These are phyloP conservation scores for Leucozona laternaria DNA, from an alignment of 2,888 invertebrate genomes.

Conservation along the genomic window DNA sequence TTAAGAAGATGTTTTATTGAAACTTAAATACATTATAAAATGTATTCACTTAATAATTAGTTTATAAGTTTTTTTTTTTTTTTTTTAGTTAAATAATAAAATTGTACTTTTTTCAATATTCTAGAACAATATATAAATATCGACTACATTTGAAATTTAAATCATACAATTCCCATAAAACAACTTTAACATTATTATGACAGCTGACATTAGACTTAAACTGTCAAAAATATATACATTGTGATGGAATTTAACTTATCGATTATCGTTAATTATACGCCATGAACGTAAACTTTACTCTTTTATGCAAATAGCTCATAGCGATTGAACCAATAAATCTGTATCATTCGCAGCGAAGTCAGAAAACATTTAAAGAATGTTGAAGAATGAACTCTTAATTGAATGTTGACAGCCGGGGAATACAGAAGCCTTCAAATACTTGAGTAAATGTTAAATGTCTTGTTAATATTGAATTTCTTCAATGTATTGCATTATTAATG, in stretches of 20 bases:
- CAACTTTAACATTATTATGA: not conserved
- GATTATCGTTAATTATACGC: not conserved
- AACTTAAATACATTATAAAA: not conserved
- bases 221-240: not conserved
- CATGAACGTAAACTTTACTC: not conserved
- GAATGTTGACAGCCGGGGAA: too few species aligned
- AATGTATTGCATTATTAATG: too few species aligned
- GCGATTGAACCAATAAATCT: too few species aligned
- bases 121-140: not conserved
- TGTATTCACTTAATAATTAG: not conserved
- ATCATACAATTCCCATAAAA: not conserved
- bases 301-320: too few species aligned
- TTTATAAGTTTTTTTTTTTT: slow-evolving; percentile 12
- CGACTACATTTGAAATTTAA: not conserved
- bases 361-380: too few species aligned
- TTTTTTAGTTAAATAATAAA: not conserved
- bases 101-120: slow-evolving; percentile 6
- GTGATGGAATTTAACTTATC: too few species aligned
- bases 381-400: too few species aligned
- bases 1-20: slow-evolving; percentile 4
- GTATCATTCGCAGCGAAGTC: too few species aligned
- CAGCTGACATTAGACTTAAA: not conserved
- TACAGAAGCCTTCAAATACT: too few species aligned
- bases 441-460: too few species aligned
- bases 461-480: too few species aligned